These are phyloP conservation scores for Mormoops blainvillei DNA, from an alignment of 2,113 vertebrate species.

Conservation along the genomic window DNA sequence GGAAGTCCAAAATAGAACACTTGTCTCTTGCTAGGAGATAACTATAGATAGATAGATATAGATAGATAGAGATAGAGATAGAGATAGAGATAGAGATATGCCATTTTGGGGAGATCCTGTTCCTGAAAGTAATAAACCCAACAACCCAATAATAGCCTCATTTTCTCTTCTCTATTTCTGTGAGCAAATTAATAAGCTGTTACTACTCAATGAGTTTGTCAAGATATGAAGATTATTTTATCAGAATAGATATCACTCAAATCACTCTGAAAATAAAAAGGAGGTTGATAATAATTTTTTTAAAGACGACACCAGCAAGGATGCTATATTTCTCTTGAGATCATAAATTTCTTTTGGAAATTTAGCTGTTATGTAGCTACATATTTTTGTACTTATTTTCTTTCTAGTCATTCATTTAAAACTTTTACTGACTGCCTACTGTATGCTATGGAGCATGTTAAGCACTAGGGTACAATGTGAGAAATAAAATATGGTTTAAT, in stretches of 20 bases:
- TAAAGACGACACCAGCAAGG: not conserved
- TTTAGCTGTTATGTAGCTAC: not conserved
- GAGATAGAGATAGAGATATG: too few relatives aligned
- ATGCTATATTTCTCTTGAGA: not conserved
- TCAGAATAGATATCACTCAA: not conserved
- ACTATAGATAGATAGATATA: too few relatives aligned
- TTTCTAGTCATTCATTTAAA: not conserved
- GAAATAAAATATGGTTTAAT: not conserved
- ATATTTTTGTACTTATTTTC: not conserved
- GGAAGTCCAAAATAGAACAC: not conserved
- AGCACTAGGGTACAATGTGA: not conserved
- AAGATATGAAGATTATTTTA: constrained; percentile 2
- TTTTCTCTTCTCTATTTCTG: not conserved
- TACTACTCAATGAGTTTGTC: not conserved
- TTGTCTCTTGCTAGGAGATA: not conserved
- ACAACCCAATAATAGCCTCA: not conserved
- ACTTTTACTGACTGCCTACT: not conserved
- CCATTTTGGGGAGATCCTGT: not conserved
- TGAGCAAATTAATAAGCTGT: not conserved
- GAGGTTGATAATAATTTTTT: not conserved
- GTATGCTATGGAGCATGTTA: not conserved
- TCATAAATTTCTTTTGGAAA: not conserved
- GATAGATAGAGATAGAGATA: too few relatives aligned
- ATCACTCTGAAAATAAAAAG: not conserved
- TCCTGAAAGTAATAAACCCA: not conserved